Conservation (phyloP, 2,888 invertebrate species). For the Bugula neritina region DNA sequence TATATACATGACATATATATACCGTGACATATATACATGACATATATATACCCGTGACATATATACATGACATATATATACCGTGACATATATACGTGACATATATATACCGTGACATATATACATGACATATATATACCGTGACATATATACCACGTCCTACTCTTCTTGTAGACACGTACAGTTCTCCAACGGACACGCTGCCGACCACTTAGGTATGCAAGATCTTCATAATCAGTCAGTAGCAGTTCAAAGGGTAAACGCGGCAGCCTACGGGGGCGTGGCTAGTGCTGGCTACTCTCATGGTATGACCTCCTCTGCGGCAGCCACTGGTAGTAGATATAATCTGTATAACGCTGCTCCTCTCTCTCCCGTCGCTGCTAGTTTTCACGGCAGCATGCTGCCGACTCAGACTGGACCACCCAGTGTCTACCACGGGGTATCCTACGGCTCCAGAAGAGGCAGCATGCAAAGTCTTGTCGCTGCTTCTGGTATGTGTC, state of each 20-base stretch:
- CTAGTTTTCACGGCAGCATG: constrained; percentile 1
- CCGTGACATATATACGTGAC: too few relatives aligned
- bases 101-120: too few relatives aligned
- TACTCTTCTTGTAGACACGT: constrained; percentile 17
- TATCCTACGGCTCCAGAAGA: constrained; percentile 24
- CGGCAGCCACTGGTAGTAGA: not conserved
- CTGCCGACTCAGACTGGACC: not conserved
- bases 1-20: too few relatives aligned
- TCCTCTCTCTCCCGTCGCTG: constrained; percentile 6
- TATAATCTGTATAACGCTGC: constrained; percentile 16
- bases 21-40: too few relatives aligned
- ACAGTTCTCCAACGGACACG: constrained; percentile 8
- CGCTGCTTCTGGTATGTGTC: constrained; percentile 25
- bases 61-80: too few relatives aligned
- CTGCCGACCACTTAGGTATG: constrained; percentile 8
- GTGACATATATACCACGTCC: too few relatives aligned
- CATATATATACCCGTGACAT: too few relatives aligned
- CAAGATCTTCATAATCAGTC: not conserved
- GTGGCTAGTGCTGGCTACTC: not conserved
- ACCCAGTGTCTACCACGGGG: constrained; percentile 18
- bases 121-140: too few relatives aligned
- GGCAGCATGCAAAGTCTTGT: constrained; percentile 27
- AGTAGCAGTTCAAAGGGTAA: not conserved
- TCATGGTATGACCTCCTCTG: constrained; percentile 20
- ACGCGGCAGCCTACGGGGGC: constrained; percentile 3